Conservation (phyloP, 2,797 vertebrate genomes). For the Gallinago nigripennis region DNA sequence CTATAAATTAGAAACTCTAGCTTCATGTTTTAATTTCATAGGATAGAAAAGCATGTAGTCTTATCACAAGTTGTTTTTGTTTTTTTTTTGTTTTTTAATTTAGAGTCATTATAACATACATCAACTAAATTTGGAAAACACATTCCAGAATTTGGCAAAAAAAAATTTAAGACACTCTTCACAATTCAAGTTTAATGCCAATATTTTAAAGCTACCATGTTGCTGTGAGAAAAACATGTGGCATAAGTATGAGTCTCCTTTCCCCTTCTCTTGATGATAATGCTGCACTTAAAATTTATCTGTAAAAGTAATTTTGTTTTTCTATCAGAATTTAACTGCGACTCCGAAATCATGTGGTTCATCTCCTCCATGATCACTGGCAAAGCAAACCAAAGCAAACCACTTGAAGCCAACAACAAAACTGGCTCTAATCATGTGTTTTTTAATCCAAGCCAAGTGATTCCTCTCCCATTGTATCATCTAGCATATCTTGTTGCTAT, state of each 20-base stretch:
- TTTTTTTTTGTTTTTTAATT: not conserved
- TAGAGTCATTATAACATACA: not conserved
- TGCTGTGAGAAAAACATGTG: not conserved
- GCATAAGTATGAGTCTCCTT: rapidly evolving
- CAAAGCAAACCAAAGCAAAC: not conserved
- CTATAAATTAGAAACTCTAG: not conserved
- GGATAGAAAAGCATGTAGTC: not conserved
- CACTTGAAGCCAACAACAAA: not conserved
- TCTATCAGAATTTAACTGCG: not conserved
- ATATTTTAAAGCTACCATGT: not conserved
- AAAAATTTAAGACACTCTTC: not conserved
- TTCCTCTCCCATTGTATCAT: not conserved
- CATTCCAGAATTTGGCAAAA: not conserved
- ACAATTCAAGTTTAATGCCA: not conserved
- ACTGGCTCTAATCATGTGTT: not conserved
- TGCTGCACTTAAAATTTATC: not conserved
- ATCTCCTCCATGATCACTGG: not conserved
- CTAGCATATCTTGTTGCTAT: not conserved
- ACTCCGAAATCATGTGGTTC: not conserved
- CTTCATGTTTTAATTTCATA: not conserved
- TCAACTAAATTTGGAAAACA: not conserved
- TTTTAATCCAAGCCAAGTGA: not conserved
- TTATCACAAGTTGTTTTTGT: not conserved
- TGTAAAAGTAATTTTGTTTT: not conserved
- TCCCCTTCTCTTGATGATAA: not conserved